These are phyloP conservation scores for Keiferia lycopersicella DNA, from an alignment of 2,888 invertebrate genomes.

Conservation along the genomic window DNA sequence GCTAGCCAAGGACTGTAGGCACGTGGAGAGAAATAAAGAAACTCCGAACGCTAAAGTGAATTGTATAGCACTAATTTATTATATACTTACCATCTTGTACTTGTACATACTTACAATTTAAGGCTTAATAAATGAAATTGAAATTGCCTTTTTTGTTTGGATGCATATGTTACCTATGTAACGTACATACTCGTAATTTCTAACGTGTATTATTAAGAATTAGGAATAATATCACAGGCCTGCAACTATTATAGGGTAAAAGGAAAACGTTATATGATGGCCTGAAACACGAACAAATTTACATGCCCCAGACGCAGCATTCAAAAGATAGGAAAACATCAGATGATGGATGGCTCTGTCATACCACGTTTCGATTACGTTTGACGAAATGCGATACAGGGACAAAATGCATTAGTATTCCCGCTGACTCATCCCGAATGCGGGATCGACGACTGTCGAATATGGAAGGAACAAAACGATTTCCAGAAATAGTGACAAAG, in stretches of 20 bases:
- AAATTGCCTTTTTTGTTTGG: too few species aligned
- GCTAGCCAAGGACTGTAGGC: too few species aligned
- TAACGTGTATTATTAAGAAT: too few species aligned
- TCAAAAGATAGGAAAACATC: conserved; percentile 59
- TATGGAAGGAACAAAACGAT: background rate
- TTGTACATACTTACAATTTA: too few species aligned
- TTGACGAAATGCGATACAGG: conserved; percentile 73
- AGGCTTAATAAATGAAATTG: too few species aligned
- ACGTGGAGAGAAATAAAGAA: too few species aligned
- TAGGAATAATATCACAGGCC: too few species aligned
- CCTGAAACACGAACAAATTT: conserved; percentile 47
- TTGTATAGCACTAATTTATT: too few species aligned
- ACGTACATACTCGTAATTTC: too few species aligned
- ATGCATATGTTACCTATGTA: too few species aligned
- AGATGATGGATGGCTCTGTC: conserved; percentile 67
- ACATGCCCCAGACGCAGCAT: conserved; percentile 59
- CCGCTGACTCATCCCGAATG: conserved; percentile 60
- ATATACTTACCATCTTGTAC: too few species aligned
- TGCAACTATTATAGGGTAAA: background rate
- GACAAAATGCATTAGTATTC: conserved; percentile 73
- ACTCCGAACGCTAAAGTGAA: too few species aligned
- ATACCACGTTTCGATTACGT: conserved; percentile 59
- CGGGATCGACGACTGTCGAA: conserved; percentile 10
- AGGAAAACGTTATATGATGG: background rate
- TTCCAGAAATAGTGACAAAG: background rate